These are phyloP conservation scores for Lepidonotus clava DNA, from an alignment of 2,888 invertebrate genomes.

Conservation along the genomic window DNA sequence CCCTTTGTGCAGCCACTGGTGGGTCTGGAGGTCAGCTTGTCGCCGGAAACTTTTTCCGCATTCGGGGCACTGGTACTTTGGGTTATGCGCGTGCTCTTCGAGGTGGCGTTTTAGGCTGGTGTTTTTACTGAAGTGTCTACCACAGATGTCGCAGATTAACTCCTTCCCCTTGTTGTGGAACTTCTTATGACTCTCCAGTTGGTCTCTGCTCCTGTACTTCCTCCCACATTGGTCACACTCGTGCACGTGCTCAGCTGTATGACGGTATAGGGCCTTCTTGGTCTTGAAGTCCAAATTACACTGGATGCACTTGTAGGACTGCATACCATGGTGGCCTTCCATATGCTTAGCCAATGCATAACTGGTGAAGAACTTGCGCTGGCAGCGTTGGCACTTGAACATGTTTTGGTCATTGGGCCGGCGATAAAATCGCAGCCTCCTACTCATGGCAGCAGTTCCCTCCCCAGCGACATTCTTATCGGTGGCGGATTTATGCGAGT, in stretches of 20 bases:
- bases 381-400: conserved; percentile 41
- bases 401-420: conserved; percentile 28
- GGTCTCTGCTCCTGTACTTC: background rate
- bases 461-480: background rate
- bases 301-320: conserved; percentile 6
- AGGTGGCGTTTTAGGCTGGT: background rate
- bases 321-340: background rate
- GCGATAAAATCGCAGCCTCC: conserved; percentile 1
- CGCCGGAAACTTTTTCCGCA: conserved; percentile 13
- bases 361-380: conserved; percentile 36
- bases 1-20: conserved; percentile 39
- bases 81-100: background rate
- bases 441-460: background rate
- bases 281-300: conserved; percentile 29
- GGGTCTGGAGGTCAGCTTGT: conserved; percentile 22
- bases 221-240: conserved; percentile 13
- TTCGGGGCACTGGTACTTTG: conserved; percentile 41
- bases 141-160: background rate
- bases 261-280: conserved; percentile 25
- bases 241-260: conserved; percentile 6
- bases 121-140: conserved; percentile 19
- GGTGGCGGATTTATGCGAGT: background rate
- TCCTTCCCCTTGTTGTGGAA: background rate
- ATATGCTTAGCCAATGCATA: conserved; percentile 29
- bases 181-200: conserved; percentile 12